phyloP scores from a whole-genome alignment of 2,113 vertebrate species.

The Semnopithecus entellus region DNA sequence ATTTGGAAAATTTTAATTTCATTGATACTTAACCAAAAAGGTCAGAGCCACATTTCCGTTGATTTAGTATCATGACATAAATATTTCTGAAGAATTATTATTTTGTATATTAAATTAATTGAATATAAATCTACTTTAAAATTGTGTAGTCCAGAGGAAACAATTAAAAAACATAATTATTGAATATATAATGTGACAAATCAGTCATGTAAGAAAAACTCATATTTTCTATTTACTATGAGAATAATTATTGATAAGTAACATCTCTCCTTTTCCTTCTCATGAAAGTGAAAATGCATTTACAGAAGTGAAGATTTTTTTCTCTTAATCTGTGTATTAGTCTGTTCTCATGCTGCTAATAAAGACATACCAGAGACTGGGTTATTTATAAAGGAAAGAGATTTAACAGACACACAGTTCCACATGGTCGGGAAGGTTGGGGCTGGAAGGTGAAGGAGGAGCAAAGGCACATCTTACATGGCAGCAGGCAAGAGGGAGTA shows the following conservation, averaged over 20 bases:
- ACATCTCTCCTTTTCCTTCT: not conserved
- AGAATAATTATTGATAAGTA: not conserved
- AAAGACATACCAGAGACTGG: too few relatives aligned
- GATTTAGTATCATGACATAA: not conserved
- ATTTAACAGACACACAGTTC: too few relatives aligned
- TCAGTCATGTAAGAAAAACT: not conserved
- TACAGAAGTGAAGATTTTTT: not conserved
- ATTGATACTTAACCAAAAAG: not conserved
- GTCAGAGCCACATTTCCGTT: not conserved
- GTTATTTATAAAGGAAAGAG: too few relatives aligned
- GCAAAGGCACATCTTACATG: too few relatives aligned
- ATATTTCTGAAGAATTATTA: not conserved
- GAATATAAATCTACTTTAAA: not conserved
- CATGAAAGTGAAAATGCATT: not conserved
- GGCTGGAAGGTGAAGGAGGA: too few relatives aligned
- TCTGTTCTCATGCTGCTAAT: too few relatives aligned
- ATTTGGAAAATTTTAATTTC: slow-evolving; percentile 39
- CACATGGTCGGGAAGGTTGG: too few relatives aligned
- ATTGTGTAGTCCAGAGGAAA: not conserved
- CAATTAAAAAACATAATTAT: not conserved
- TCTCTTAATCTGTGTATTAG: not conserved
- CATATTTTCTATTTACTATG: not conserved
- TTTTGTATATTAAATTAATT: not conserved
- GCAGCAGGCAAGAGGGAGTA: too few relatives aligned
- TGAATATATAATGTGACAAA: not conserved